Percentiles rank a stretch among this genome's conserved stretches.
phyloP scores from a whole-genome alignment of 2,113 vertebrate genomes.

The Melanocharis versteri region DNA sequence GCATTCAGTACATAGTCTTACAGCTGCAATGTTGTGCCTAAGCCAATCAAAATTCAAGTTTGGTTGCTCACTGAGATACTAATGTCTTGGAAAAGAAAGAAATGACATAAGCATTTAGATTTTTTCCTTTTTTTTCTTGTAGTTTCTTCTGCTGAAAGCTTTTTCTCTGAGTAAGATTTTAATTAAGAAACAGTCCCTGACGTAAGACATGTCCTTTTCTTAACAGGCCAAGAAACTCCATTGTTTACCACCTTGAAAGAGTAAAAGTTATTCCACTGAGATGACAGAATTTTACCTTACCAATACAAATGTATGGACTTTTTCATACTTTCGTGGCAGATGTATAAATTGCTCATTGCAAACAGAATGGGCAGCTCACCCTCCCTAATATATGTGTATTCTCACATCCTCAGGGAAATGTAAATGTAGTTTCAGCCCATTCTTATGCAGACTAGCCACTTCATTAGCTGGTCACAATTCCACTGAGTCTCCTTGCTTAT shows the following conservation, averaged over 20 bases:
- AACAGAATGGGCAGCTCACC: neutral
- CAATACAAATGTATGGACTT: neutral
- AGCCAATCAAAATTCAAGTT: neutral
- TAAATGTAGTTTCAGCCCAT: neutral
- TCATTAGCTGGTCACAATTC: neutral
- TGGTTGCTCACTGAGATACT: neutral
- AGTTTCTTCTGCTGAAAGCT: neutral
- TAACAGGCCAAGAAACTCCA: rapidly evolving
- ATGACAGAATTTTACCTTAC: neutral
- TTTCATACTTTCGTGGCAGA: neutral
- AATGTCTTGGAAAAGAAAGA: neutral
- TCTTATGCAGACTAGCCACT: neutral
- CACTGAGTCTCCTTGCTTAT: neutral
- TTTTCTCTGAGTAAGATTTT: neutral
- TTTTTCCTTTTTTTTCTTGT: neutral
- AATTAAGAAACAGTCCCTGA: neutral
- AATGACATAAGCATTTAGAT: neutral
- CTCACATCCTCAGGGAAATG: neutral
- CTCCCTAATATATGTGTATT: neutral
- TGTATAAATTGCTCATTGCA: neutral
- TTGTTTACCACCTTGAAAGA: neutral
- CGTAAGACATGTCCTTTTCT: neutral
- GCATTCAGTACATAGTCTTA: neutral
- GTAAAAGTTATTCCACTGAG: neutral
- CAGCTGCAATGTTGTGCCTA: neutral